These are phyloP conservation scores for Trilocha varians DNA, from an alignment of 2,888 invertebrate species.

Conservation along the genomic window DNA sequence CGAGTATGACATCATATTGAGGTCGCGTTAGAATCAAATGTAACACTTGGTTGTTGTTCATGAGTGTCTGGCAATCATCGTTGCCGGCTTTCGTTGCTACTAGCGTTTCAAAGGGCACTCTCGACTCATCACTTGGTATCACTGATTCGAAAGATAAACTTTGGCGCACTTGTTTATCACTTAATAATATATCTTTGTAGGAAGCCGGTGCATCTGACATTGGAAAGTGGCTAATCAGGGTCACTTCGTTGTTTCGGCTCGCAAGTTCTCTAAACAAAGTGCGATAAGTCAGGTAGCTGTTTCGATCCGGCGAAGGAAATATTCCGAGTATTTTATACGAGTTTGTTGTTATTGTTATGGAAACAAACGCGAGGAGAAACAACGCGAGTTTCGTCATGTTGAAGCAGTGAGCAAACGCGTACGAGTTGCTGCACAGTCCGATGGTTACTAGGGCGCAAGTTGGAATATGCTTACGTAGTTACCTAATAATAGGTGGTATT, in stretches of 20 bases:
- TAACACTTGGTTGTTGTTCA: constrained; percentile 65
- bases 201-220: constrained; percentile 55
- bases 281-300: constrained; percentile 67
- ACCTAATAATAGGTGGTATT: constrained; percentile 69
- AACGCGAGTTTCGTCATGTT: constrained; percentile 43
- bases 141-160: constrained; percentile 62
- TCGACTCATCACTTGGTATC: constrained; percentile 59
- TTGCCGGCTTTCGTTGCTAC: constrained; percentile 63
- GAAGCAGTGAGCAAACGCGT: constrained; percentile 37
- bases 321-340: constrained; percentile 67
- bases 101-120: constrained; percentile 62
- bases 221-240: constrained; percentile 67
- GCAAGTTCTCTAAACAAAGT: constrained; percentile 64
- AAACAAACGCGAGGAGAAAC: constrained; percentile 37
- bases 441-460: constrained; percentile 59
- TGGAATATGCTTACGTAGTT: constrained; percentile 44
- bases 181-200: constrained; percentile 70
- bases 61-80: constrained; percentile 61
- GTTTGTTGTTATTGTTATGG: constrained; percentile 36
- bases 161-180: constrained; percentile 51
- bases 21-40: constrained; percentile 65
- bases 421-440: constrained; percentile 42
- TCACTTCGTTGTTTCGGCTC: constrained; percentile 66
- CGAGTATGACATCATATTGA: constrained; percentile 79
- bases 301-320: constrained; percentile 67